Evolutionary conservation across 2,888 invertebrate genomes (phyloP).

Genomic region (Tipula vernalis): DNA sequence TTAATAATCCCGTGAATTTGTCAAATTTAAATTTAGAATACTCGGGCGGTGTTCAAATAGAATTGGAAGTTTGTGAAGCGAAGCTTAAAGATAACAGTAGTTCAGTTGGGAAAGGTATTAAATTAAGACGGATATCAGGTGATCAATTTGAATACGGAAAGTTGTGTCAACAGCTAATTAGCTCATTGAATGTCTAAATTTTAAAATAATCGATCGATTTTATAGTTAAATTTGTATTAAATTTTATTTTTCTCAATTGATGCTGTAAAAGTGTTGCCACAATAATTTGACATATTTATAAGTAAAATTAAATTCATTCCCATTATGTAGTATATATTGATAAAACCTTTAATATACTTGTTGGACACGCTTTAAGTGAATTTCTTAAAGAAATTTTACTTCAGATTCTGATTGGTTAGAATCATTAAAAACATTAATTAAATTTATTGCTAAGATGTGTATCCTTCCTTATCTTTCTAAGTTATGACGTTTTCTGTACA

Average conservation of each 20-base stretch:
- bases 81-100: constrained; percentile 40
- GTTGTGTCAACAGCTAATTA: constrained; percentile 76
- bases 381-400: not conserved
- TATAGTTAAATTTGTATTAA: not conserved
- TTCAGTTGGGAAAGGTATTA: constrained; percentile 60
- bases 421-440: too few species aligned
- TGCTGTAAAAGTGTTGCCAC: not conserved
- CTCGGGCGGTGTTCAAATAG: constrained; percentile 76
- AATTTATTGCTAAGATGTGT: not conserved
- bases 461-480: not conserved
- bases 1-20: constrained; percentile 38
- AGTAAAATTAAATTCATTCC: not conserved
- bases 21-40: constrained; percentile 56
- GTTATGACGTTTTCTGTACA: not conserved
- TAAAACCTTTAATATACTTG: not conserved
- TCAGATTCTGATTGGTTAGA: not conserved
- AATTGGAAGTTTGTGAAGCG: constrained; percentile 65
- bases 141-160: constrained; percentile 80
- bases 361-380: not conserved
- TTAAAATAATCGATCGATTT: not conserved
- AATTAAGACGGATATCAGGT: constrained; percentile 75
- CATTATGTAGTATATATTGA: not conserved
- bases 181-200: constrained; percentile 62
- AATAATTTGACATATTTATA: not conserved
- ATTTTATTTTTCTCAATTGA: not conserved